Evolutionary conservation across 2,888 invertebrate genomes (phyloP).

Genomic region (Acanthosepion pharaonis): DNA sequence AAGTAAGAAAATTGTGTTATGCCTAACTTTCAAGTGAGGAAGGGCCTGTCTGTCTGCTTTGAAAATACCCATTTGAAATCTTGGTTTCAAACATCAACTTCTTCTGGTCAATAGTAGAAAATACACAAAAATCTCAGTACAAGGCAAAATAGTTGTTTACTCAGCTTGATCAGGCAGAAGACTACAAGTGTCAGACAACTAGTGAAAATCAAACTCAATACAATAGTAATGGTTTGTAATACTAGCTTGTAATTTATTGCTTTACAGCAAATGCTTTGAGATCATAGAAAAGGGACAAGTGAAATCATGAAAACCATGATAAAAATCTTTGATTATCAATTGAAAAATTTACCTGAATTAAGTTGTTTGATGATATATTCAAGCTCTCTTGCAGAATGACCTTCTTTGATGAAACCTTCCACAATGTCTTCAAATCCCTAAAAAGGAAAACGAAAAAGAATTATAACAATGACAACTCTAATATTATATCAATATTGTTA

Average conservation of each 20-base stretch:
- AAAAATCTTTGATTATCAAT: not conserved
- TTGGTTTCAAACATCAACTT: too few species aligned
- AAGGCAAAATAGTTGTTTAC: too few species aligned
- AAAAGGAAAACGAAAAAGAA: conserved; percentile 40
- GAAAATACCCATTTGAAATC: too few species aligned
- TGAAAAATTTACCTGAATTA: conserved; percentile 68
- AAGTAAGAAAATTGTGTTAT: too few species aligned
- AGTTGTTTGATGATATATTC: conserved; percentile 76
- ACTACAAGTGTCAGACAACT: too few species aligned
- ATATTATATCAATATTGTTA: too few species aligned
- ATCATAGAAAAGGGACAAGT: not conserved
- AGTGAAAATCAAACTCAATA: too few species aligned
- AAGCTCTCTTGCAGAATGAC: conserved; percentile 74
- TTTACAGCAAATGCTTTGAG: not conserved
- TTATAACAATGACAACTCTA: not conserved
- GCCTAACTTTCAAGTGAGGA: too few species aligned
- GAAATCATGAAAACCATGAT: not conserved
- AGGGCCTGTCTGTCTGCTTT: too few species aligned
- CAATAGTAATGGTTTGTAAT: not conserved
- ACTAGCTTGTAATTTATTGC: not conserved
- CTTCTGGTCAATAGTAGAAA: too few species aligned
- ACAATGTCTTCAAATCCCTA: conserved; percentile 75
- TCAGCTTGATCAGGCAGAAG: too few species aligned
- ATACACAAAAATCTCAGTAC: too few species aligned
- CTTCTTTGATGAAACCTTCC: conserved; percentile 73